Conservation (phyloP, 2,888 invertebrate genomes). For the Leptarthrus brevirostris region DNA sequence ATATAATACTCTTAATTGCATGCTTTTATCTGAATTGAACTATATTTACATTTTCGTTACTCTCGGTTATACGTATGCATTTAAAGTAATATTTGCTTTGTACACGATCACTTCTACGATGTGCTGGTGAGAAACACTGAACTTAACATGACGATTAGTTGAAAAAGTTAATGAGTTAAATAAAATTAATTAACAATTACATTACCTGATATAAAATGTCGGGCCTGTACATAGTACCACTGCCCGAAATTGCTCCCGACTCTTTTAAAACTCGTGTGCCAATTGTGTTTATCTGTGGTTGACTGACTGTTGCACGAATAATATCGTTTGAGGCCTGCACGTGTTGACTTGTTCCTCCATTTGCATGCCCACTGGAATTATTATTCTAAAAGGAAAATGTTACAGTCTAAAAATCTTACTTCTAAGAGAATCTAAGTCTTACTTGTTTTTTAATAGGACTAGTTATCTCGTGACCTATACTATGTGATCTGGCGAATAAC, state of each 20-base stretch:
- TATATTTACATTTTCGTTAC: constrained; percentile 38
- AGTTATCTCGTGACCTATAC: constrained; percentile 61
- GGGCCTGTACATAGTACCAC: constrained; percentile 84
- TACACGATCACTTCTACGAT: background rate
- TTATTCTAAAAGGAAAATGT: constrained; percentile 57
- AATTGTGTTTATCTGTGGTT: constrained; percentile 68
- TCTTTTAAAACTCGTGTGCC: constrained; percentile 55
- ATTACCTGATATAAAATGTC: constrained; percentile 89
- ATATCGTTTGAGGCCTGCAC: constrained; percentile 56
- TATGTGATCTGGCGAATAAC: constrained; percentile 62
- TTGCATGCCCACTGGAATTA: constrained; percentile 59
- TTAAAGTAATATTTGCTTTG: constrained; percentile 17
- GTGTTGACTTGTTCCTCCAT: constrained; percentile 57
- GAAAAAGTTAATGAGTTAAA: background rate
- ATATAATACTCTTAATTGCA: too few species aligned
- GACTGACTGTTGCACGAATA: constrained; percentile 75
- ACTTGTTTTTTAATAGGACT: constrained; percentile 43
- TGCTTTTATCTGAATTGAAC: background rate
- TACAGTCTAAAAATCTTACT: background rate
- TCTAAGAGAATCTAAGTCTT: constrained; percentile 26
- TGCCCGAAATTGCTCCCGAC: constrained; percentile 68
- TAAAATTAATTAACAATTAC: background rate
- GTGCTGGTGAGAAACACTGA: background rate
- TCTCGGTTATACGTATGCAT: background rate
- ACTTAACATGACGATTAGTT: constrained; percentile 60